Conservation (phyloP, 2,888 invertebrate species). For the Lycaena phlaeas region DNA sequence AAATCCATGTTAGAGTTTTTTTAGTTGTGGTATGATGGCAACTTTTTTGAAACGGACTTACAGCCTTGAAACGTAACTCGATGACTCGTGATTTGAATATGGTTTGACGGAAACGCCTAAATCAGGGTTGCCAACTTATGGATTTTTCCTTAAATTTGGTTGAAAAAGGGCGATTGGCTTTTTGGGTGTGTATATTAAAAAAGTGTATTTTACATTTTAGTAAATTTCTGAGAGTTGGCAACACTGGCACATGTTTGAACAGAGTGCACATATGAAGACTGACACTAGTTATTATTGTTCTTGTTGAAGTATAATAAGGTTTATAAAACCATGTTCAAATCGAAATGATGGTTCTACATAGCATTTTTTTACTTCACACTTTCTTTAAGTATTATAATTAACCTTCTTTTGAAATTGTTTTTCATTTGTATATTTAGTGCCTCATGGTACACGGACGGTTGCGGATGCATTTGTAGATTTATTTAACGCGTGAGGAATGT, state of each 20-base stretch:
- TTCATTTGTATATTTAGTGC: constrained; percentile 1
- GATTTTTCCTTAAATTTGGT: too few species aligned
- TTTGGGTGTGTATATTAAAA: too few species aligned
- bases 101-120: constrained; percentile 2
- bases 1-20: neutral
- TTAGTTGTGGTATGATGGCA: neutral
- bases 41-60: neutral
- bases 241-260: too few species aligned
- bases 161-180: too few species aligned
- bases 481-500: constrained; percentile 1
- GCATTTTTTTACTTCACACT: constrained; percentile 1
- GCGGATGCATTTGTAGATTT: constrained; percentile 4
- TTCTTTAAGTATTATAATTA: constrained; percentile 2
- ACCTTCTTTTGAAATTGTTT: neutral
- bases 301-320: constrained; percentile 28
- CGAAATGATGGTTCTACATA: constrained; percentile 9
- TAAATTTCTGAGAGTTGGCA: too few species aligned
- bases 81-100: neutral
- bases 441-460: neutral
- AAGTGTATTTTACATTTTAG: too few species aligned
- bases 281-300: constrained; percentile 46
- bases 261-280: constrained; percentile 59
- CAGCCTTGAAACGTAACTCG: neutral
- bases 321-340: constrained; percentile 23
- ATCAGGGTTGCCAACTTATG: too few species aligned